Percentiles rank a stretch among this genome's conserved stretches.
Evolutionary conservation across 92 coral and sea anemone genomes (phyloP).

Genomic region (Palythoa grandis): DNA sequence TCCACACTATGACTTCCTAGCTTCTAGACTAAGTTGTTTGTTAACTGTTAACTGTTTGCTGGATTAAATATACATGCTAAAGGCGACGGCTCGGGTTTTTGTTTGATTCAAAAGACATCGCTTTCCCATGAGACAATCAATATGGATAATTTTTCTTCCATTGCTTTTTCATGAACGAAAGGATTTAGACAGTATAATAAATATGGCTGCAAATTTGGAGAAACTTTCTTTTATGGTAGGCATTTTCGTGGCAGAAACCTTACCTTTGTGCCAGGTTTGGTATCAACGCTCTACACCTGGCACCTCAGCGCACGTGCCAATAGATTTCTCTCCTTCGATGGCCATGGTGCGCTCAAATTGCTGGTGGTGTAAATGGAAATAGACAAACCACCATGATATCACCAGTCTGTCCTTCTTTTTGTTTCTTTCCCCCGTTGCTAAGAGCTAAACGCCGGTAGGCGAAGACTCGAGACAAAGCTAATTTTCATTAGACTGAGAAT

Average conservation of each 20-base stretch:
- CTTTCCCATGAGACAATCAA: not conserved
- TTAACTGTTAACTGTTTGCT: conserved; percentile 15
- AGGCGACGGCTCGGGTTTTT: not conserved
- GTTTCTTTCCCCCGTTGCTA: conserved; percentile 33
- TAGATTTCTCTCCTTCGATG: not conserved
- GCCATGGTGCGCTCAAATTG: conserved; percentile 15
- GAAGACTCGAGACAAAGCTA: conserved; percentile 34
- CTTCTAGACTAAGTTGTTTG: conserved; percentile 10
- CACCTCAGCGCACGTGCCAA: conserved; percentile 19
- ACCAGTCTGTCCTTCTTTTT: conserved; percentile 19
- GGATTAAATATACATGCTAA: conserved; percentile 44
- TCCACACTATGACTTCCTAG: conserved; percentile 1
- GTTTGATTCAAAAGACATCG: not conserved
- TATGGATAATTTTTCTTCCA: not conserved
- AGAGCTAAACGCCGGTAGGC: conserved; percentile 41
- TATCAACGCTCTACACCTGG: conserved; percentile 33
- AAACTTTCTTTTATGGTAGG: not conserved
- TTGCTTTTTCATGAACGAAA: not conserved
- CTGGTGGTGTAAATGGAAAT: conserved; percentile 5
- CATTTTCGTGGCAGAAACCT: not conserved
- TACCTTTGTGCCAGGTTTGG: conserved; percentile 1
- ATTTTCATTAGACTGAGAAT: conserved; percentile 10
- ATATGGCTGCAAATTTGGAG: not conserved
- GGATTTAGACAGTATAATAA: not conserved
- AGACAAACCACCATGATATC: conserved; percentile 13